Base-by-base conservation (phyloP, 2,113 vertebrate species). In the Picathartes gymnocephalus region DNA sequence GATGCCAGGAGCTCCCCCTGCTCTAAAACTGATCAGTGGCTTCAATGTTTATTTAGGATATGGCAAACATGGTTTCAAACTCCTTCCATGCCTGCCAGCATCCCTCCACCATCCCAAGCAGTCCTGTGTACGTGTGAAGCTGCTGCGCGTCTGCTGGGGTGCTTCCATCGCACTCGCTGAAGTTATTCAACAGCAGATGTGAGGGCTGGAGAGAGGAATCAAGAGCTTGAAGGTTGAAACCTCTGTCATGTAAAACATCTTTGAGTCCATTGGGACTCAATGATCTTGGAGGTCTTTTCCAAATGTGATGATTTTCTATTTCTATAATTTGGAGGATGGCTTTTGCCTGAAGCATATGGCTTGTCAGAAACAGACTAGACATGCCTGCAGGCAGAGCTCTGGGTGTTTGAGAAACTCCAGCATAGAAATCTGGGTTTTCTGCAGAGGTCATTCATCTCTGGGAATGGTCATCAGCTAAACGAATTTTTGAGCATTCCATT, bases 41-140 rank as follows among this genome's bases (percentile, higher is more conserved):
- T 86, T 73, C 71, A 81, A 19, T 0, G 0, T 79, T 90, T 71
- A 40, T 28, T 48, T 60, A 42, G 37, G 51, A 54, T 0, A 1
- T 42, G 40, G n/a, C 8, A 82, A 64, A 45, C 17, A 13, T 65
- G 20, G 15, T 78, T 87, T 79, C 40, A 69, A 45, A 27, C 73
- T 87, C 24, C 12, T 8, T 51, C 20, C 10, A 3, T 18, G 77
- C 30, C 77, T 74, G 21, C n/a, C n/a, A n/a, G n/a, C 2, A 2
- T 54, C 19, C 30, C 5, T 62, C 27, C 12, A 13, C 8, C 28
- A 69, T 28, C 17, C n/a, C 18, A 31, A 40, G 22, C 15, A 81
- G 15, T 4, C 28, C 20, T 65, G 3, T 20, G 47, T 9, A 16
- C 1, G 0, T 31, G 11, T 25, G 56, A 25, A 24, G 6, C 7